These are phyloP conservation scores for Agriopis marginaria DNA, from an alignment of 2,888 invertebrate genomes.

Conservation along the genomic window DNA sequence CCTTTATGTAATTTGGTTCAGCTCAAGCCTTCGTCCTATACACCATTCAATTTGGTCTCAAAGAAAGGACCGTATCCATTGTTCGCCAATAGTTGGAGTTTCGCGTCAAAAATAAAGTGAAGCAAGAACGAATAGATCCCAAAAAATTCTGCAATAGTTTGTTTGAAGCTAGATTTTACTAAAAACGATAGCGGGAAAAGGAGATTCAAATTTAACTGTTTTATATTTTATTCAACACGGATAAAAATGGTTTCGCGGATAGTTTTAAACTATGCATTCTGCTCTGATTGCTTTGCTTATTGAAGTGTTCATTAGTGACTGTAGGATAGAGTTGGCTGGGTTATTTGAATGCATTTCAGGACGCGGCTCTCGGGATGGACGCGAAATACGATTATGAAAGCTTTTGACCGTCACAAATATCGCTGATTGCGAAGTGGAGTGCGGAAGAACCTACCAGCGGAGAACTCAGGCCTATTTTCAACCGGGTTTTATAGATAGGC, in stretches of 20 bases:
- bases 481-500: neutral
- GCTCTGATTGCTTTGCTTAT: slow-evolving; percentile 29
- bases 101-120: slow-evolving; percentile 44
- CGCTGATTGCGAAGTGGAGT: slow-evolving; percentile 36
- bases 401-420: slow-evolving; percentile 40
- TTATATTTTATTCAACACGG: slow-evolving; percentile 15
- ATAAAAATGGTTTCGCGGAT: slow-evolving; percentile 18
- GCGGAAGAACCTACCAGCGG: neutral
- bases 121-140: slow-evolving; percentile 23
- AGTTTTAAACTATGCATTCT: slow-evolving; percentile 28
- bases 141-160: slow-evolving; percentile 1
- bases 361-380: slow-evolving; percentile 35
- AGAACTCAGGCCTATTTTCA: slow-evolving; percentile 1
- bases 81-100: slow-evolving; percentile 57
- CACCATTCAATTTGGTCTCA: slow-evolving; percentile 54
- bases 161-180: slow-evolving; percentile 9
- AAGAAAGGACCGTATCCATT: slow-evolving; percentile 55
- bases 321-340: slow-evolving; percentile 7
- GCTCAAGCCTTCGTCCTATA: slow-evolving; percentile 44
- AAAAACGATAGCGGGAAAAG: neutral
- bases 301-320: slow-evolving; percentile 21
- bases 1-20: slow-evolving; percentile 55
- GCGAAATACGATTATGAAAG: slow-evolving; percentile 40
- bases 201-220: slow-evolving; percentile 19
- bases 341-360: slow-evolving; percentile 52